A percentile compares a stretch with the other conserved stretches of the same genome.
Conservation (phyloP, 2,888 invertebrate genomes). For the Lagria hirta region DNA sequence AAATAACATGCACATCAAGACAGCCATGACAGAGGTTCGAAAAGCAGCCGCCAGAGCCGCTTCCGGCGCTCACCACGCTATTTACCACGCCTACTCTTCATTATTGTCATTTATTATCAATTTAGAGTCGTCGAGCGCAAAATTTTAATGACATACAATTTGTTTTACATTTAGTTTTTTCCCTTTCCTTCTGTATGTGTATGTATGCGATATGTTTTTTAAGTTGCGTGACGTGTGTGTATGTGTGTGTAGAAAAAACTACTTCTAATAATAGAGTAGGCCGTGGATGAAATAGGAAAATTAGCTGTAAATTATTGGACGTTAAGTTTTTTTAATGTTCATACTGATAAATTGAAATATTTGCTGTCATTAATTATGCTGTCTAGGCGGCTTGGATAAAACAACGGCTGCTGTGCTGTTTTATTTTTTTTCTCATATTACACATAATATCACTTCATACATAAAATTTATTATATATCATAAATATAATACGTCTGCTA, state of each 20-base stretch:
- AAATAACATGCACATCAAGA: constrained; percentile 34
- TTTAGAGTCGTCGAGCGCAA: constrained; percentile 53
- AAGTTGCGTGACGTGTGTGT: constrained; percentile 41
- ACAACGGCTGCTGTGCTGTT: too few species aligned
- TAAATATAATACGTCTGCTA: too few species aligned
- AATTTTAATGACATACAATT: constrained; percentile 55
- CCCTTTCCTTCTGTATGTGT: constrained; percentile 23
- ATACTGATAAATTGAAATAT: too few species aligned
- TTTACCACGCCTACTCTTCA: constrained; percentile 51
- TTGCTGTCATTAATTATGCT: too few species aligned
- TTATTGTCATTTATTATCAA: constrained; percentile 56
- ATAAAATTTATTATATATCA: too few species aligned
- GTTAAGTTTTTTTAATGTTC: constrained; percentile 6
- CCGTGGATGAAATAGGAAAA: constrained; percentile 41
- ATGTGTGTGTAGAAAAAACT: constrained; percentile 34
- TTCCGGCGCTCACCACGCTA: constrained; percentile 50
- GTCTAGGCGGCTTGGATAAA: too few species aligned
- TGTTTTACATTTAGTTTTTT: constrained; percentile 47
- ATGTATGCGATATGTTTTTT: constrained; percentile 31
- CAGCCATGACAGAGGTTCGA: constrained; percentile 35
- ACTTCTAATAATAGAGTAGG: constrained; percentile 34
- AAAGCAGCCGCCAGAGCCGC: constrained; percentile 45
- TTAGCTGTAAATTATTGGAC: constrained; percentile 37
- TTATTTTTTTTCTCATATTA: too few species aligned
- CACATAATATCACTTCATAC: too few species aligned